phyloP scores from a whole-genome alignment of 2,113 vertebrate genomes.

The Spea multiplicata region DNA sequence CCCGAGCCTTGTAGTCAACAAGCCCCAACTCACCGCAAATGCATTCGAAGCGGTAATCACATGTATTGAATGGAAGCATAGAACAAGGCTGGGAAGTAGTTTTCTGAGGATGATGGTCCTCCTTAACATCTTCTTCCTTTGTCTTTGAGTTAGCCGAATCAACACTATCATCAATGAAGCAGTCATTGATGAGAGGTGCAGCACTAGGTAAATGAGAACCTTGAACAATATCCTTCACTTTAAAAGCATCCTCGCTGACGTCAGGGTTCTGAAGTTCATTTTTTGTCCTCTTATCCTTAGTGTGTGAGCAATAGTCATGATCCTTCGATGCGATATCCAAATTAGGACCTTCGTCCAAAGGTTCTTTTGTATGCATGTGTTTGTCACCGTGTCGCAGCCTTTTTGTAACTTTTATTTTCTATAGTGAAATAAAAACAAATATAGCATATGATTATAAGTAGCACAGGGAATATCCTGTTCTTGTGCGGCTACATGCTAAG shows the following conservation, averaged over 20 bases:
- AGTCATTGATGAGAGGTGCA: constrained; percentile 34
- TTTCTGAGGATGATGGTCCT: constrained; percentile 43
- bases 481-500: too few relatives aligned
- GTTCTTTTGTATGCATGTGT: constrained; percentile 57
- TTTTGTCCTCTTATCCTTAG: constrained; percentile 51
- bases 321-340: constrained; percentile 62
- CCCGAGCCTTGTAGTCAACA: constrained; percentile 85
- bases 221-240: constrained; percentile 24
- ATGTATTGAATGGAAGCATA: constrained; percentile 72
- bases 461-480: too few relatives aligned
- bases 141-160: constrained; percentile 9
- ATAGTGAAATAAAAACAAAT: constrained; percentile 30
- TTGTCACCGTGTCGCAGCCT: constrained; percentile 55
- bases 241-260: constrained; percentile 8
- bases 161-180: not conserved
- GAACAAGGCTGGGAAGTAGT: constrained; percentile 54
- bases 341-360: constrained; percentile 46
- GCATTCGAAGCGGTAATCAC: constrained; percentile 91
- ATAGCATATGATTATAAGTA: too few relatives aligned
- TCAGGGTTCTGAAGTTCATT: constrained; percentile 23
- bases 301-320: constrained; percentile 66
- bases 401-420: constrained; percentile 61
- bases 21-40: constrained; percentile 90
- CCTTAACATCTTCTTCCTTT: constrained; percentile 23
- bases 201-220: constrained; percentile 29